phyloP scores from a whole-genome alignment of 2,888 invertebrate species.

The Chaetoderma sp. region DNA sequence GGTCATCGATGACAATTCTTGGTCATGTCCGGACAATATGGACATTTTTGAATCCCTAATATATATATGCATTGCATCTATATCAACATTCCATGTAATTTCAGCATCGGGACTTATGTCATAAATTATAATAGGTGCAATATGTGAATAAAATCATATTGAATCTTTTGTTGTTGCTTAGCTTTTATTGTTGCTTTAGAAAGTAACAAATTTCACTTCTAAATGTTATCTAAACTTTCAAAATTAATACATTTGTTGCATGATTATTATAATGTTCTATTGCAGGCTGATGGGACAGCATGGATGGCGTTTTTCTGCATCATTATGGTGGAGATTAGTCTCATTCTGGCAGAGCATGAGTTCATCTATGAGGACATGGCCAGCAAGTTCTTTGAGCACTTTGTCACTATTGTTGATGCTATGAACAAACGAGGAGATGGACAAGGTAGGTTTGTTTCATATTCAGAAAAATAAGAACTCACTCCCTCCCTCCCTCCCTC shows the following conservation, averaged over 20 bases:
- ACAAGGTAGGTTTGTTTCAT: constrained; percentile 36
- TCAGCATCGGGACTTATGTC: too few relatives aligned
- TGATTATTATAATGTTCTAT: background rate
- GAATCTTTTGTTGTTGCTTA: background rate
- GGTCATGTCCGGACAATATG: too few relatives aligned
- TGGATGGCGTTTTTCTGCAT: constrained; percentile 69
- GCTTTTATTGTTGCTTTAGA: background rate
- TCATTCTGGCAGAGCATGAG: constrained; percentile 62
- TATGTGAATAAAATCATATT: background rate
- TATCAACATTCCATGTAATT: too few relatives aligned
- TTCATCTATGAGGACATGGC: constrained; percentile 68
- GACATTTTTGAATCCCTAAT: too few relatives aligned
- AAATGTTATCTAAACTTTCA: too few relatives aligned
- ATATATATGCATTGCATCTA: too few relatives aligned
- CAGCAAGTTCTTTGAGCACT: constrained; percentile 68
- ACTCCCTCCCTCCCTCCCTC: too few relatives aligned
- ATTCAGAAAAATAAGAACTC: too few relatives aligned
- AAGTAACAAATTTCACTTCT: background rate
- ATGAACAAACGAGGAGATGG: constrained; percentile 59
- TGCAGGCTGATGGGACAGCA: constrained; percentile 68
- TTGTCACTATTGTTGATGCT: constrained; percentile 65
- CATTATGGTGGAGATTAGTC: constrained; percentile 67
- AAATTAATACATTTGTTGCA: too few relatives aligned
- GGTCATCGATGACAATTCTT: too few relatives aligned
- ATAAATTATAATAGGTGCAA: too few relatives aligned